Evolutionary conservation across 2,113 vertebrate species (phyloP), one percentile per base, ranked within the genome.

Genomic region (Lophura nycthemera): DNA sequence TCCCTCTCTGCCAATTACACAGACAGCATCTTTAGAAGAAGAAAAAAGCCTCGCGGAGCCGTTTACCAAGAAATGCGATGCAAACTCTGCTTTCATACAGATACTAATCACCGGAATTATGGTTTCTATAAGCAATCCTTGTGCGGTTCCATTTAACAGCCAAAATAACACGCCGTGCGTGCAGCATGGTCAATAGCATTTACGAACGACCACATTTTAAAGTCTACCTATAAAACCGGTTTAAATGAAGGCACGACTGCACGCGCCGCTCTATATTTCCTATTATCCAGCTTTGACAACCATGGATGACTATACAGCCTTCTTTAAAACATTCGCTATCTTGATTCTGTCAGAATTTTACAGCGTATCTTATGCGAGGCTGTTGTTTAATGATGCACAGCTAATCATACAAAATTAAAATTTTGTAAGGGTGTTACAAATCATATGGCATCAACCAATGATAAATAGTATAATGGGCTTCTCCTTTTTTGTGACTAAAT

Each of bases 321-420:
- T 98, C 97, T 97, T 98, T 98, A 98, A 98, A 99, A 98, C 98
- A 98, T 98, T 98, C 98, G 97, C 98, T 98, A 97, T 98, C 98
- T 98, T 98, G 97, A 98, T 98, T 98, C 98, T 98, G 98, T 98
- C 98, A 98, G 97, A 98, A 96, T 98, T 98, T 98, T 98, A 98
- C 97, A 98, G 98, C 97, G 96, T 90, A 97, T 98, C 98, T 98
- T 98, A 97, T 98, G 97, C 98, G 98, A 99, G 98, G 97, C 98
- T 99, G 98, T 98, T 98, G 98, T 98, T 98, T 99, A 99, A 99
- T 99, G 99, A 99, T 98, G 98, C 98, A 99, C 98, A 99, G 99
- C 99, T 99, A 99, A 99, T 99, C 99, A 99, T 99, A 98, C 98
- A 99, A 99, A 99, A 99, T 99, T 99, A 99, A 99, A 99, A 99